A percentile compares a stretch with the other conserved stretches of the same genome.
Conservation (phyloP, 2,113 vertebrate genomes). For the Australoheros scitulus region DNA sequence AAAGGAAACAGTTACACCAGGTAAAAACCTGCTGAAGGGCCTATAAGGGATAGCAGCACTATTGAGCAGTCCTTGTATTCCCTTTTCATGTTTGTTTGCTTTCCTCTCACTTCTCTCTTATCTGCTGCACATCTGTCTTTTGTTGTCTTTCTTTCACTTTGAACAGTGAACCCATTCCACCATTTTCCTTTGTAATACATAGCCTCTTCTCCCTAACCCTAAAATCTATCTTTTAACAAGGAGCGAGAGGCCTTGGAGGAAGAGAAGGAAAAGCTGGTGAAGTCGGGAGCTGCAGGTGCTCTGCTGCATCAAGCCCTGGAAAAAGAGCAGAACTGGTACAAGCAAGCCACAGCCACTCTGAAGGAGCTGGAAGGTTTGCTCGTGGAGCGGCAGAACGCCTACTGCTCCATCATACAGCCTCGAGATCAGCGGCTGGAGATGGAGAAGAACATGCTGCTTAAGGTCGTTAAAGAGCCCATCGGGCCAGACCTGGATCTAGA, state of each 20-base stretch:
- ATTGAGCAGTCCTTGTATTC: not conserved
- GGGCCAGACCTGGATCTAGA: slow-evolving; percentile 81
- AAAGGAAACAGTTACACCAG: slow-evolving; percentile 85
- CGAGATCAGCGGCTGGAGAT: slow-evolving; percentile 84
- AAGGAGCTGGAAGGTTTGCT: slow-evolving; percentile 86
- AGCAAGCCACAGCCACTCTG: slow-evolving; percentile 78
- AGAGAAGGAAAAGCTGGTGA: slow-evolving; percentile 80
- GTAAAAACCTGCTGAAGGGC: slow-evolving; percentile 51
- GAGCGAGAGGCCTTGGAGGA: slow-evolving; percentile 79
- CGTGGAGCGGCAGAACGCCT: slow-evolving; percentile 88
- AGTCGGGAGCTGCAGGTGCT: slow-evolving; percentile 75
- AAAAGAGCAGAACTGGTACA: slow-evolving; percentile 84
- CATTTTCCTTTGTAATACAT: not conserved
- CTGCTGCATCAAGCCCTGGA: slow-evolving; percentile 81
- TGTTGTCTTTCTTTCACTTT: not conserved
- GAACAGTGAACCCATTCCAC: not conserved
- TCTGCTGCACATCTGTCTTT: not conserved
- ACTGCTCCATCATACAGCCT: slow-evolving; percentile 87
- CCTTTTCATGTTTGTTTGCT: not conserved
- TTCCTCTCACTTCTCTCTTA: not conserved
- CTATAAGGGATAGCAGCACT: not conserved
- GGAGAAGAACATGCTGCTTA: slow-evolving; percentile 88
- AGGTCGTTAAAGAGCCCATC: slow-evolving; percentile 83
- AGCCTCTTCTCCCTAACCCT: not conserved
- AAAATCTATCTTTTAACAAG: slow-evolving; percentile 33